These are phyloP conservation scores for Rhegmatorhina hoffmannsi DNA, from an alignment of 2,113 vertebrate species.

Conservation along the genomic window DNA sequence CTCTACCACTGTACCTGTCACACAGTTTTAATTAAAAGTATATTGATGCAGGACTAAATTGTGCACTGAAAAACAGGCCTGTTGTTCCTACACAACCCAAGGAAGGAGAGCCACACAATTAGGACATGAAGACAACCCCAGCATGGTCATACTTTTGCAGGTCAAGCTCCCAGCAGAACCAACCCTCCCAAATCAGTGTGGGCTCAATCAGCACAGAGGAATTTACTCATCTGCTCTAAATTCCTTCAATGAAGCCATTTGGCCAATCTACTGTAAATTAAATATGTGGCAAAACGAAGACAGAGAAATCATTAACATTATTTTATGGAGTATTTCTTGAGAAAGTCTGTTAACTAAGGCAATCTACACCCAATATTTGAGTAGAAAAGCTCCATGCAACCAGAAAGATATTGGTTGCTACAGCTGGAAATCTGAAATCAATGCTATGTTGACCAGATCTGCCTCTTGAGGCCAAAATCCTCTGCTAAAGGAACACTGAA, in stretches of 20 bases:
- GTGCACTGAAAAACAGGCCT: conserved; percentile 66
- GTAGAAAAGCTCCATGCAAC: neutral
- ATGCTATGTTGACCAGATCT: neutral
- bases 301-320: conserved; percentile 35
- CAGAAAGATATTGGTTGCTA: neutral
- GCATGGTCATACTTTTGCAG: neutral
- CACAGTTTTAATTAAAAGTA: conserved; percentile 80
- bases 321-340: conserved; percentile 6
- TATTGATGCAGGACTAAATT: conserved; percentile 76
- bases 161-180: conserved; percentile 12
- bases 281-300: conserved; percentile 38
- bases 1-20: conserved; percentile 75
- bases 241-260: conserved; percentile 55
- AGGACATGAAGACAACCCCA: conserved; percentile 5
- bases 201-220: conserved; percentile 51
- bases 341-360: neutral
- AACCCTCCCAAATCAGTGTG: conserved; percentile 56
- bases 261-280: conserved; percentile 52
- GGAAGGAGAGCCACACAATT: conserved; percentile 53
- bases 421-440: neutral
- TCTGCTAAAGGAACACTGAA: neutral
- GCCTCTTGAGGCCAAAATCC: neutral
- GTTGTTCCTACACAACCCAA: conserved; percentile 41
- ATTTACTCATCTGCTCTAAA: conserved; percentile 65
- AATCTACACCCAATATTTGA: neutral